phyloP scores from a whole-genome alignment of 2,888 invertebrate genomes.

The Sipha maydis region DNA sequence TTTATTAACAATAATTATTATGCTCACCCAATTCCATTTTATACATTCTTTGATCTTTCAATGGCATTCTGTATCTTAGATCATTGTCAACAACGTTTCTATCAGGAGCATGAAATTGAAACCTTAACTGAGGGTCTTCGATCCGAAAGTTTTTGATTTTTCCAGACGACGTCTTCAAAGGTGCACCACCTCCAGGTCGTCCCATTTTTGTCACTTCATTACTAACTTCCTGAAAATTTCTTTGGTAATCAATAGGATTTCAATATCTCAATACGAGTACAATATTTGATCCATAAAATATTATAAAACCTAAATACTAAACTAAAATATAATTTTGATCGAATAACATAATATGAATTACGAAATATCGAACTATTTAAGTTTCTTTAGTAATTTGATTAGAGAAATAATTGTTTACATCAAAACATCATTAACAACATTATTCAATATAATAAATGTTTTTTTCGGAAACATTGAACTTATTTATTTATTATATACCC shows the following conservation, averaged over 20 bases:
- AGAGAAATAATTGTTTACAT: no score
- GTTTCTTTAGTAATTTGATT: no score
- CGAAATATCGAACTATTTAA: no score
- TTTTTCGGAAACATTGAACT: no score
- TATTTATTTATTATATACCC: no score
- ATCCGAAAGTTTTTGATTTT: conserved; percentile 67
- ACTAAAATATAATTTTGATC: no score
- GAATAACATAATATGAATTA: no score
- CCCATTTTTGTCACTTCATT: conserved; percentile 69
- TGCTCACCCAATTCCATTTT: conserved; percentile 73
- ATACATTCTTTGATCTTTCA: conserved; percentile 71
- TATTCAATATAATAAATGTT: no score
- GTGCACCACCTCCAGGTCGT: conserved; percentile 79
- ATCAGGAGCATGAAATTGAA: conserved; percentile 72
- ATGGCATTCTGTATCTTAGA: conserved; percentile 74
- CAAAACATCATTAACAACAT: no score
- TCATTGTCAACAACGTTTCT: conserved; percentile 77
- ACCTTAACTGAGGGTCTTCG: conserved; percentile 76
- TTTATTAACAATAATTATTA: neutral
- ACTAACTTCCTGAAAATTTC: conserved; percentile 46
- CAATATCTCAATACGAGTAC: no score
- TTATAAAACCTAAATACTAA: no score
- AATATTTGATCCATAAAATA: no score
- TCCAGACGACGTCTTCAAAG: conserved; percentile 68
- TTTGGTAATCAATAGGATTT: neutral